phyloP scores from a whole-genome alignment of 1,140 invertebrate species.

The Diorhabda sublineata region DNA sequence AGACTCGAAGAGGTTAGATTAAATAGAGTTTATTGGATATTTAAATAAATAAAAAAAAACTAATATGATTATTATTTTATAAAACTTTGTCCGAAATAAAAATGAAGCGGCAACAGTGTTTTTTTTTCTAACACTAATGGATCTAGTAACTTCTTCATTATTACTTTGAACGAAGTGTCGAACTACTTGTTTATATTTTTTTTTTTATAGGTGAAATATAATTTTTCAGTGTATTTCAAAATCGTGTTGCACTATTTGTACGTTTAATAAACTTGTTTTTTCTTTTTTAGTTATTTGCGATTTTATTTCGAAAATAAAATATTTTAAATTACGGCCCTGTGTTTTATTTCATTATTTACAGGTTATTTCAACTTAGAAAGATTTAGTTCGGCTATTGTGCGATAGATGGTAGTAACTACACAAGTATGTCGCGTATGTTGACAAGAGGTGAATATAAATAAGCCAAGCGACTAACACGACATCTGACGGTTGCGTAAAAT shows the following conservation, averaged over 20 bases:
- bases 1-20: background rate
- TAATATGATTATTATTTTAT: no score
- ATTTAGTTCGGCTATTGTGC: no score
- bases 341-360: background rate
- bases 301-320: conserved; percentile 20
- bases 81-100: no score
- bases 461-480: no score
- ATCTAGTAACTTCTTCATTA: background rate
- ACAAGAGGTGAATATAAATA: background rate
- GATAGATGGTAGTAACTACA: background rate
- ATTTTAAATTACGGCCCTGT: background rate
- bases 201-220: conserved; percentile 7
- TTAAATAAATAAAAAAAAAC: background rate
- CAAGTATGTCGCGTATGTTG: background rate
- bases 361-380: no score
- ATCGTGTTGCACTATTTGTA: conserved; percentile 22
- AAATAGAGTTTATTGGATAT: background rate
- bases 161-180: background rate
- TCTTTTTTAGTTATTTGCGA: conserved; percentile 4
- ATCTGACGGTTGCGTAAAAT: no score
- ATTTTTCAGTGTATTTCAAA: background rate
- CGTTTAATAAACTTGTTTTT: conserved; percentile 18
- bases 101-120: no score
- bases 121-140: background rate
- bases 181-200: conserved; percentile 15